Evolutionary conservation across 2,113 vertebrate genomes (phyloP).

Genomic region (Penelope pileata): DNA sequence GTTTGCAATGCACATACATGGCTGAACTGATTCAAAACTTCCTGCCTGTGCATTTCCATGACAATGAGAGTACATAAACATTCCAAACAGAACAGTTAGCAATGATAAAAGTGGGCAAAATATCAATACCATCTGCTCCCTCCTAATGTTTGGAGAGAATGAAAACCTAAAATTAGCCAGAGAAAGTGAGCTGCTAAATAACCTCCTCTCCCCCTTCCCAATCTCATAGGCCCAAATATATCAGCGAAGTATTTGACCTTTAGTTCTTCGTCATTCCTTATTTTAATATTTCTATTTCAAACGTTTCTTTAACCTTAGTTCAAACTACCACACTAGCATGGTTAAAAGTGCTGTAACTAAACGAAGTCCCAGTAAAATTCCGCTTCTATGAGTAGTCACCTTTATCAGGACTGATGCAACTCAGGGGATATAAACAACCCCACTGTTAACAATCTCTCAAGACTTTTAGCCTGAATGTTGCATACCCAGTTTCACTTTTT

Average conservation of each 20-base stretch:
- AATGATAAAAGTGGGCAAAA: conserved; percentile 56
- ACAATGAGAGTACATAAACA: conserved; percentile 56
- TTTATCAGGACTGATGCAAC: neutral
- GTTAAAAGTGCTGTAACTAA: neutral
- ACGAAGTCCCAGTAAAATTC: neutral
- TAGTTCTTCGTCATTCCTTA: neutral
- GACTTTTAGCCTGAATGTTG: neutral
- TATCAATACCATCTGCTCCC: conserved; percentile 65
- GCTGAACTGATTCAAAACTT: conserved; percentile 34
- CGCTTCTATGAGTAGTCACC: neutral
- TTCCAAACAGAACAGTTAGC: conserved; percentile 21
- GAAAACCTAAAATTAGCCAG: conserved; percentile 57
- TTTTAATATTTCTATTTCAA: neutral
- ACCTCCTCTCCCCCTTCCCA: neutral
- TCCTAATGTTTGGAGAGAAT: conserved; percentile 12
- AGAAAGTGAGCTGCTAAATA: conserved; percentile 24
- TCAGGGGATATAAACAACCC: neutral
- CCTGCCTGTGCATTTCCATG: conserved; percentile 51
- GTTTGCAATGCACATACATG: conserved; percentile 2
- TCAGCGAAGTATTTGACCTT: neutral
- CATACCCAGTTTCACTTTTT: neutral
- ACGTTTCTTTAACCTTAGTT: neutral
- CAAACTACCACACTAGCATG: neutral
- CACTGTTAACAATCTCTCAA: neutral
- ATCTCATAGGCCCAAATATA: neutral